Conservation (phyloP, 2,797 vertebrate genomes). For the Petrocephalus schoutedeni region DNA sequence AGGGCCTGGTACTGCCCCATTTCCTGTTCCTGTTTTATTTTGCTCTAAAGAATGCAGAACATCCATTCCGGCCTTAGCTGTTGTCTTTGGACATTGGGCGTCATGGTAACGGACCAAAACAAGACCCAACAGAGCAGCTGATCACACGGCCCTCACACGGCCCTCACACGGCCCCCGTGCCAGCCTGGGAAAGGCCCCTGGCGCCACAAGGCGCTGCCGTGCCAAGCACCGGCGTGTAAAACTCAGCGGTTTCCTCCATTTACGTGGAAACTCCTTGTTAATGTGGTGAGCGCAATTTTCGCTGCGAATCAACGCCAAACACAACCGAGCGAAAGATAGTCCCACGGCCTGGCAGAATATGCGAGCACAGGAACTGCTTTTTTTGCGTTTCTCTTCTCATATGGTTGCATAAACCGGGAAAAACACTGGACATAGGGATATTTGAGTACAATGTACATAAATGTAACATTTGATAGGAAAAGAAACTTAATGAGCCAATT, state of each 20-base stretch:
- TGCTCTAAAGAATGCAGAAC: constrained; percentile 2
- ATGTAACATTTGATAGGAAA: not conserved
- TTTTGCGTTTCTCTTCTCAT: not conserved
- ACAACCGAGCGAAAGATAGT: not conserved
- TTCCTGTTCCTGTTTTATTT: not conserved
- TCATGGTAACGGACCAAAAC: constrained; percentile 64
- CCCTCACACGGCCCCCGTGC: constrained; percentile 17
- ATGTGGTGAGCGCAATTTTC: not conserved
- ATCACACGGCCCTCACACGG: constrained; percentile 17
- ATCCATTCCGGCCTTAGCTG: constrained; percentile 9
- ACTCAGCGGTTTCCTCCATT: not conserved
- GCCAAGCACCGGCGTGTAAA: not conserved
- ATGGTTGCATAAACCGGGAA: not conserved
- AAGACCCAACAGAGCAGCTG: constrained; percentile 54
- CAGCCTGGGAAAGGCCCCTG: constrained; percentile 47
- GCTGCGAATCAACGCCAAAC: not conserved
- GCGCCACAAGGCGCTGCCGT: constrained; percentile 33
- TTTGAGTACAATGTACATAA: not conserved
- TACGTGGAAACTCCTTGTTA: constrained; percentile 1
- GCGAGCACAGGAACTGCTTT: not conserved
- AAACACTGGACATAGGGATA: not conserved
- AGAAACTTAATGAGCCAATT: not conserved
- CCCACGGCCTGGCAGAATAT: not conserved
- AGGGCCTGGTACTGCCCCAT: not conserved
- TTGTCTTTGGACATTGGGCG: constrained; percentile 37